Evolutionary conservation across 2,113 vertebrate species (phyloP).

Genomic region (Perccottus glenii): DNA sequence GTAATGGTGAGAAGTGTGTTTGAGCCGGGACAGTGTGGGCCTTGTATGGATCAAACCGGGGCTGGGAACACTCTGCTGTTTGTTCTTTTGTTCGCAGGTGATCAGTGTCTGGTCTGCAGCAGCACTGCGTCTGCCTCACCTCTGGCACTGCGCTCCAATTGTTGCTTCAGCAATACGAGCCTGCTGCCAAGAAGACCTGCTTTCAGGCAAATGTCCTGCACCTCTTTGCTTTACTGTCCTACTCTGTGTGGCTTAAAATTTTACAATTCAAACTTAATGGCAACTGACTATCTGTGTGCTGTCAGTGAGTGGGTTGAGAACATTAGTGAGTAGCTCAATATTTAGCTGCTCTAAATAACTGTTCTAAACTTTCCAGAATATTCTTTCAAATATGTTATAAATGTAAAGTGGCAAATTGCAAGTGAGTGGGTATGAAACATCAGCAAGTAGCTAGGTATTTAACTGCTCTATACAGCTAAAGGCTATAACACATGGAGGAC

Average conservation of each 20-base stretch:
- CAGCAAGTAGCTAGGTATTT: too few relatives aligned
- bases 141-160: constrained; percentile 33
- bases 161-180: constrained; percentile 59
- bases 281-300: too few relatives aligned
- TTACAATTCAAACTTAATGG: too few relatives aligned
- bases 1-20: constrained; percentile 20
- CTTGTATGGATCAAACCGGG: constrained; percentile 34
- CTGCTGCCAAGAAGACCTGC: constrained; percentile 28
- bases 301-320: too few relatives aligned
- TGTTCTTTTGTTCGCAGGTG: constrained; percentile 66
- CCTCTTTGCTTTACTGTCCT: constrained; percentile 17
- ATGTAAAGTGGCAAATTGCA: too few relatives aligned
- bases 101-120: constrained; percentile 62
- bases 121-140: constrained; percentile 22
- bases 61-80: constrained; percentile 34
- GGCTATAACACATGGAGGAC: too few relatives aligned
- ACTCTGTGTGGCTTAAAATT: constrained; percentile 1
- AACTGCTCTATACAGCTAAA: too few relatives aligned
- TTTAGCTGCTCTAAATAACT: too few relatives aligned
- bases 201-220: constrained; percentile 41
- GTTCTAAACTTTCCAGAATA: too few relatives aligned
- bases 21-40: constrained; percentile 9
- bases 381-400: too few relatives aligned
- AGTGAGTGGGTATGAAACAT: too few relatives aligned
- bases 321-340: too few relatives aligned